Evolutionary conservation across 2,113 vertebrate genomes (phyloP), one percentile per base, ranked within the genome.

Genomic region (Patagioenas fasciata): DNA sequence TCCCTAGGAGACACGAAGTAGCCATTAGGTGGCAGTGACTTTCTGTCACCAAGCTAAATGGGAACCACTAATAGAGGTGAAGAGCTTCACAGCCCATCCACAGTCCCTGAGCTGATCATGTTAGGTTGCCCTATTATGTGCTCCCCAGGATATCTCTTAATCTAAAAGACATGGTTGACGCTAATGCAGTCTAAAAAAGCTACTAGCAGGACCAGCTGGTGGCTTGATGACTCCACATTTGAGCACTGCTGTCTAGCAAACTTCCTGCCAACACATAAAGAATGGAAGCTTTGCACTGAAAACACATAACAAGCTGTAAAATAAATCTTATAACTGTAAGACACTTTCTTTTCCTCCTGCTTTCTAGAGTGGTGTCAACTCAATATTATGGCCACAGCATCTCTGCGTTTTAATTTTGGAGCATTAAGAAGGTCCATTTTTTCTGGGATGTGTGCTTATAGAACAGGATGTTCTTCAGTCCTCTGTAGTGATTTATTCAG

Each of bases 161-260:
- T 93, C 73, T 70, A 47, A 54, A 96, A 72, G 85, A 20, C 91
- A 75, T 72, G 85, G 77, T 80, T 2, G 14, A 77, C 5, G 5
- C 28, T 88, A 93, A 81, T 79, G 57, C 53, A 54, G 31, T 65
- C 87, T 72, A 73, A 92, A 95, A 91, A 93, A 91, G 54, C 66
- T 72, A 57, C 87, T 80, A 13, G 53, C 77, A 89, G 57, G 91
- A 34, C 95, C 95, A 95, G 92, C 93, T 97, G 93, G 78, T 94
- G 53, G 40, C 66, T 95, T 94, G 83, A 92, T 94, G 86, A 89
- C 77, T 89, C 62, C 84, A 57, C 88, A 61, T 85, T 88, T 86
- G 83, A 77, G 64, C 56, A 61, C 38, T 85, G 54, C 77, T 85
- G 94, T 93, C 88, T 91, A 77, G 71, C 71, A 92, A 54, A 80